Percentiles rank a stretch among this genome's conserved stretches.
These are phyloP conservation scores for Platynereis dumerilii DNA, from an alignment of 2,888 invertebrate genomes.

Conservation along the genomic window DNA sequence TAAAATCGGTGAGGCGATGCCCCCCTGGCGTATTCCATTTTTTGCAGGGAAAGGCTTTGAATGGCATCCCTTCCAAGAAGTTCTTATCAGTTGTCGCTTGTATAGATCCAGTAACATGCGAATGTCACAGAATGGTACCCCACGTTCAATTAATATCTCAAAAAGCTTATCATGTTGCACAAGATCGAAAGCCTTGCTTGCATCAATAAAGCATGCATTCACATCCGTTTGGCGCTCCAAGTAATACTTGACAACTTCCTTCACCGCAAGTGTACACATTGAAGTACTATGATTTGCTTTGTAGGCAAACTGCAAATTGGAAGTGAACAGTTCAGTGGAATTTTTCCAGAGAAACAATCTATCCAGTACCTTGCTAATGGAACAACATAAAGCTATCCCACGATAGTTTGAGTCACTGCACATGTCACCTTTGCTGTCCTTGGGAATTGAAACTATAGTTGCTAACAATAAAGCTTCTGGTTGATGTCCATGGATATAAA, in stretches of 20 bases:
- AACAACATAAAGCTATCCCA: not conserved
- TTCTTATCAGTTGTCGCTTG: constrained; percentile 3
- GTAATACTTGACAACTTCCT: constrained; percentile 2
- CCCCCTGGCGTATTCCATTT: constrained; percentile 8
- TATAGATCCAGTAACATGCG: not conserved
- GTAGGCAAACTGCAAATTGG: not conserved
- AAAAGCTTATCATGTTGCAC: constrained; percentile 4
- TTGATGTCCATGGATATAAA: too few species aligned
- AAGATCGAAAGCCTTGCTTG: not conserved
- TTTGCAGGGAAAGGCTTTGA: not conserved
- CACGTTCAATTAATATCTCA: not conserved
- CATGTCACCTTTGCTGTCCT: not conserved
- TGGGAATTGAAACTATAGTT: not conserved
- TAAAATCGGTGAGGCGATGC: not conserved
- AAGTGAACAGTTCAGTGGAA: not conserved
- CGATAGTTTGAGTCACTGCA: not conserved
- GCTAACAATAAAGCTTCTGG: too few species aligned
- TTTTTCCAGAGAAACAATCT: not conserved
- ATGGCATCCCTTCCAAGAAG: not conserved
- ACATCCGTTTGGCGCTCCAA: not conserved
- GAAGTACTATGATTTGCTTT: not conserved
- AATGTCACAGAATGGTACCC: not conserved
- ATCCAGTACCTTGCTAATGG: not conserved
- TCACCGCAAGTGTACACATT: not conserved
- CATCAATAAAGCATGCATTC: constrained; percentile 4